These are phyloP conservation scores for Trichonephila clavata DNA, from an alignment of 1,140 invertebrate species.

Conservation along the genomic window DNA sequence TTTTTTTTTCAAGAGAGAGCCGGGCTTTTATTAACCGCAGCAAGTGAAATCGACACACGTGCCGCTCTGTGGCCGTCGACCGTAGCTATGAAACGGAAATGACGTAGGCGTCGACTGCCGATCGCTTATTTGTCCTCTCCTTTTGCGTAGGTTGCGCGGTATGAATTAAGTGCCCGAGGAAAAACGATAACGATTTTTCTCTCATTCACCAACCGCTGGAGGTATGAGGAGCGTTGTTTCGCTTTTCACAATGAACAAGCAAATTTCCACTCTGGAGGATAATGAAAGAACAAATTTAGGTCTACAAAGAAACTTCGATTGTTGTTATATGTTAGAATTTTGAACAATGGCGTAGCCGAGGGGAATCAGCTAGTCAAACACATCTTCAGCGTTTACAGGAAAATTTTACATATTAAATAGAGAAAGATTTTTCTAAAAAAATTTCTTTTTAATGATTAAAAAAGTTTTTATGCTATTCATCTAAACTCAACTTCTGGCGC, in stretches of 20 bases:
- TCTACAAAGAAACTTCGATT: no score
- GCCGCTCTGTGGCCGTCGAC: neutral
- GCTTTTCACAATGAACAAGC: neutral
- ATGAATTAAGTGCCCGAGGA: slow-evolving; percentile 3
- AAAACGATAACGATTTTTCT: slow-evolving; percentile 22
- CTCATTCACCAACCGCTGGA: neutral
- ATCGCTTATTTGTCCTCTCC: neutral
- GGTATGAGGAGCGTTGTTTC: neutral
- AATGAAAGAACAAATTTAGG: neutral
- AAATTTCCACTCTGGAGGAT: neutral
- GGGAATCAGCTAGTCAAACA: no score
- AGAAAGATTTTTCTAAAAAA: no score
- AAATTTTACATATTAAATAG: no score
- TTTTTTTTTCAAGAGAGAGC: no score
- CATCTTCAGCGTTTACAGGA: no score
- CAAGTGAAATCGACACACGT: slow-evolving; percentile 28
- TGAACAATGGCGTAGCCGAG: no score
- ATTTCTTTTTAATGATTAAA: no score
- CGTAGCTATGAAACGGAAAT: neutral
- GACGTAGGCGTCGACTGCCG: slow-evolving; percentile 26
- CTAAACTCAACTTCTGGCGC: no score
- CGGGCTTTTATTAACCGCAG: neutral
- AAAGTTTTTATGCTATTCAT: no score
- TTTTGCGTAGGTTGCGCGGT: neutral
- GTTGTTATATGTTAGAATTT: no score